phyloP scores from a whole-genome alignment of 1,140 invertebrate species.

The Calliphora vicina region DNA sequence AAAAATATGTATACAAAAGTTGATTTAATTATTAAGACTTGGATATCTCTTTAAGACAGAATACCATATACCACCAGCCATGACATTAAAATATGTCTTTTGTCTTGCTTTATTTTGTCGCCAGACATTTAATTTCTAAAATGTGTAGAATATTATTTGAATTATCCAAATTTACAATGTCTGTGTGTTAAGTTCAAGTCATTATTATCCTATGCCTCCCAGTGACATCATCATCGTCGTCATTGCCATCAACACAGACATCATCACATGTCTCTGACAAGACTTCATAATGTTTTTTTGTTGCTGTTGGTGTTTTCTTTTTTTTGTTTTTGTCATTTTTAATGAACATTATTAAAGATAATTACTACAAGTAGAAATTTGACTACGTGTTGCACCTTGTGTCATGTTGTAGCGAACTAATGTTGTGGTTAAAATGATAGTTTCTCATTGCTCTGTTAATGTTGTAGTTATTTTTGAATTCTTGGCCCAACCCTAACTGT shows the following conservation, averaged over 20 bases:
- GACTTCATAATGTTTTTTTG: too few species aligned
- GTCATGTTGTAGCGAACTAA: background rate
- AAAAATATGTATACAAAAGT: too few species aligned
- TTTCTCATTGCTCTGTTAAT: background rate
- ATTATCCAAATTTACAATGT: background rate
- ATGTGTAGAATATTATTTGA: background rate
- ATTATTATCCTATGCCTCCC: background rate
- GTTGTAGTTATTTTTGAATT: background rate
- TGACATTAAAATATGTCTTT: too few species aligned
- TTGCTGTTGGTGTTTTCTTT: background rate
- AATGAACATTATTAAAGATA: conserved; percentile 6
- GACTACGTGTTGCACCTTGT: conserved; percentile 15
- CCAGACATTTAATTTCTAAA: too few species aligned
- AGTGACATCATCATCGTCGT: background rate
- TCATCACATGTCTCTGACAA: background rate
- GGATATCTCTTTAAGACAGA: too few species aligned
- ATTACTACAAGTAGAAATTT: background rate
- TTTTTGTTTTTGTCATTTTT: background rate
- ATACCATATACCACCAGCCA: too few species aligned
- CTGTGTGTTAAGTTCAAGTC: background rate
- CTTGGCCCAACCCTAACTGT: background rate
- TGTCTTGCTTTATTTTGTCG: too few species aligned
- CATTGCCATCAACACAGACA: background rate
- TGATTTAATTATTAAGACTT: too few species aligned
- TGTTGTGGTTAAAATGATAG: background rate